phyloP scores from a whole-genome alignment of 2,888 invertebrate species.

The Aphodius sticticus region DNA sequence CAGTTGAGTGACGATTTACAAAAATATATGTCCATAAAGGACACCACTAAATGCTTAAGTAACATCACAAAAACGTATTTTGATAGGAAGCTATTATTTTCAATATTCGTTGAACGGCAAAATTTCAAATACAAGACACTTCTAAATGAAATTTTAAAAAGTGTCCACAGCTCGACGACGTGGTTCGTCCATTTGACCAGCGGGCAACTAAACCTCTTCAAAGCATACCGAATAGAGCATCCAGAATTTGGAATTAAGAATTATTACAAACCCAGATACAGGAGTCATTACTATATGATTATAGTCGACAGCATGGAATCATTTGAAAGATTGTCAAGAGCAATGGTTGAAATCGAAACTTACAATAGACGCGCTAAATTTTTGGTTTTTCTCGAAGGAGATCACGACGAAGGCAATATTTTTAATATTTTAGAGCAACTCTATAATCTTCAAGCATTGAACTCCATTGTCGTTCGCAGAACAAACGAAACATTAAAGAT shows the following conservation, averaged over 20 bases:
- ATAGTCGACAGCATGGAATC: constrained; percentile 36
- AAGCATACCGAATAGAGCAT: constrained; percentile 29
- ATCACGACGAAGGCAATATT: constrained; percentile 31
- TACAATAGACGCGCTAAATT: constrained; percentile 37
- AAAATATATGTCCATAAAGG: background rate
- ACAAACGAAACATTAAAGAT: constrained; percentile 37
- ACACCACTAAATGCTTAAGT: background rate
- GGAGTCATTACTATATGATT: constrained; percentile 35
- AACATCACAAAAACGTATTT: background rate
- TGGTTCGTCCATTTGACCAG: constrained; percentile 35
- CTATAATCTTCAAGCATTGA: constrained; percentile 38
- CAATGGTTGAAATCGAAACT: constrained; percentile 31
- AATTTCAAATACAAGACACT: background rate
- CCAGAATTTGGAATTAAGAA: constrained; percentile 19
- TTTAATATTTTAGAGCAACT: constrained; percentile 34
- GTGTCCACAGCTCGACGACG: constrained; percentile 5
- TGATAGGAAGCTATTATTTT: constrained; percentile 30
- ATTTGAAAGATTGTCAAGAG: constrained; percentile 26
- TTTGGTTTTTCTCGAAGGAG: constrained; percentile 33
- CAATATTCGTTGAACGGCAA: constrained; percentile 29
- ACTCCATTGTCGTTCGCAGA: constrained; percentile 38
- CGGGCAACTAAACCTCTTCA: constrained; percentile 28
- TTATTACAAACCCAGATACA: constrained; percentile 32
- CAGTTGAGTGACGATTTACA: background rate
- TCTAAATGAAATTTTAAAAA: constrained; percentile 11